Evolutionary conservation across 1,140 invertebrate species (phyloP).

Genomic region (Saccostrea glomerata): DNA sequence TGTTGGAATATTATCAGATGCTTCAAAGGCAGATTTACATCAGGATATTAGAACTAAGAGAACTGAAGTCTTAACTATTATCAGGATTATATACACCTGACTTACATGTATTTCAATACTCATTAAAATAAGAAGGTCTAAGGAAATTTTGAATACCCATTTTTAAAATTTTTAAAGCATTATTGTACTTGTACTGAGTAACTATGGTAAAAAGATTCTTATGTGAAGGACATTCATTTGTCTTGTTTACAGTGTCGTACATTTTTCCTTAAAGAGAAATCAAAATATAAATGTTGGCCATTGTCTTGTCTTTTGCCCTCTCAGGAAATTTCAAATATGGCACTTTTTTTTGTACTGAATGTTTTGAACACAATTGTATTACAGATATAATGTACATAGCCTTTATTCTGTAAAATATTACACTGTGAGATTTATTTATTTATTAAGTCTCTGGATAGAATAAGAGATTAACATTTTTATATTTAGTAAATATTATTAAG

Average conservation of each 20-base stretch:
- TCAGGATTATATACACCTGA: no score
- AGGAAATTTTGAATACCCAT: background rate
- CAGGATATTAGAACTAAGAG: no score
- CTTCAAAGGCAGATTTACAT: no score
- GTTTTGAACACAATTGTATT: background rate
- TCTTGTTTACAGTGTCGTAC: background rate
- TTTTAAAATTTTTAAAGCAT: background rate
- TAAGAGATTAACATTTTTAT: no score
- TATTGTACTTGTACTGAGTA: background rate
- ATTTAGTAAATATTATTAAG: no score
- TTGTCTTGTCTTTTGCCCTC: background rate
- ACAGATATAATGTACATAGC: no score
- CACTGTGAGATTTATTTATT: background rate
- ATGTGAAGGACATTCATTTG: background rate
- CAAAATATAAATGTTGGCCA: background rate
- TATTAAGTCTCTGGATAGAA: no score
- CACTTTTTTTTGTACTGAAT: background rate
- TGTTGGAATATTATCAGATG: no score
- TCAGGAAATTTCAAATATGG: background rate
- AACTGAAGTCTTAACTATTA: no score
- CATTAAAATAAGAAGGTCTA: no score
- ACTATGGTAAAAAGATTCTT: background rate
- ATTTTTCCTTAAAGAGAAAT: background rate
- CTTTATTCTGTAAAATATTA: no score
- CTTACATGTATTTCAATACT: no score